Percentiles rank a stretch among this genome's conserved stretches.
phyloP scores from a whole-genome alignment of 1,140 invertebrate genomes.

The Metopolophium dirhodum region DNA sequence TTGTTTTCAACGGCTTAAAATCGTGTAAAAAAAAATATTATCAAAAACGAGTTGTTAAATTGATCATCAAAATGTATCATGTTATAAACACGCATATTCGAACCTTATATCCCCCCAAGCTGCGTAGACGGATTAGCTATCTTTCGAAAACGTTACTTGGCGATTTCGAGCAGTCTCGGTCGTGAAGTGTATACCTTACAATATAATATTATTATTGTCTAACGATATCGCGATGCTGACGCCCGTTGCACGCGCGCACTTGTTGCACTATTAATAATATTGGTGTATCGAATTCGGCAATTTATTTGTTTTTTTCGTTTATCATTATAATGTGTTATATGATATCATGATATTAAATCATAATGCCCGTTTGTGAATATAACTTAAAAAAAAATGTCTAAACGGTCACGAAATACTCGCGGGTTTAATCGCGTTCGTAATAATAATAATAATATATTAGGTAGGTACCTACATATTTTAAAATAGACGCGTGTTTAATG shows the following conservation, averaged over 20 bases:
- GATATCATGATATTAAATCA: background rate
- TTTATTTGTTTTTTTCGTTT: background rate
- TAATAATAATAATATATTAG: background rate
- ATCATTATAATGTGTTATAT: too few species aligned
- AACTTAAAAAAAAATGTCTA: background rate
- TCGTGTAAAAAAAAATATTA: background rate
- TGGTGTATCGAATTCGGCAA: background rate
- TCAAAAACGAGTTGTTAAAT: background rate
- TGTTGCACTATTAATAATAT: background rate
- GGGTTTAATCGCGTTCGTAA: background rate
- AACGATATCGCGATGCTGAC: background rate
- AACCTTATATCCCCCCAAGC: background rate
- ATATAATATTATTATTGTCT: background rate
- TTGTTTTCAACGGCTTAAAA: background rate
- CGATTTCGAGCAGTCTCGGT: background rate
- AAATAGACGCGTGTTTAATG: background rate
- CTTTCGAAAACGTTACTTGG: background rate
- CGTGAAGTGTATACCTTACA: background rate
- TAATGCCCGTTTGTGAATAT: background rate
- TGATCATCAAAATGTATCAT: background rate
- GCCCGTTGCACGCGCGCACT: too few species aligned
- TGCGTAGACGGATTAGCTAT: background rate
- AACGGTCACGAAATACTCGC: background rate
- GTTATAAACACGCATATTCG: background rate
- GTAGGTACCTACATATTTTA: too few species aligned